Evolutionary conservation across 2,888 invertebrate species (phyloP), one percentile per base, ranked within the genome.

Genomic region (Polydrusus pterygomalis): DNA sequence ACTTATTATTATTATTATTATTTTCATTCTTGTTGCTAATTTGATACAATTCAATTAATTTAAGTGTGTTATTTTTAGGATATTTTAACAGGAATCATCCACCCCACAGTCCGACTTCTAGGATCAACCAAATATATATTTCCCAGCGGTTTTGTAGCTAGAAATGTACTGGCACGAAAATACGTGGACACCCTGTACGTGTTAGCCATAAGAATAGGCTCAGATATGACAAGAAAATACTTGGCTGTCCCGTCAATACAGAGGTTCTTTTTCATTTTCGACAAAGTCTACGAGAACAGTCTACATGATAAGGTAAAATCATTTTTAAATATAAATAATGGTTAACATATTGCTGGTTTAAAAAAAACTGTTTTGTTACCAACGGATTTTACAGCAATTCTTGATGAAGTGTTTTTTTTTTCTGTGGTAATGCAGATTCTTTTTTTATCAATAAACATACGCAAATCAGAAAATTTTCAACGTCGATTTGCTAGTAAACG

Each of bases 231-330:
- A 0, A 90, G 93, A 77, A 91, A 91, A 74, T 93, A 95, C 81
- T 87, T 95, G 0, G 92, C 93, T 65, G 92, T 93, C 62, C 93
- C 94, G 1, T 91, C 93, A 0, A 84, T 93, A 43, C 91, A 92
- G 81, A 89, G 95, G 74, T 96, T 96, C 83, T 96, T 96, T 85
- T 86, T 94, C 51, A 92, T 94, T 10, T 96, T 96, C 83, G 95
- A 95, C 83, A 96, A 95, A 88, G 91, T 92, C 0, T 89, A 90
- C 47, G 90, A 89, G 0, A 89, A 89, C 81, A 80, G 78, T n/a
- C 76, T 74, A 56, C 34, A 60, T 51, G 79, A 79, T 9, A 76
- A 62, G 54, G 76, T 77, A 62, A 43, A 63, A 5, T 25, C 2
- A 1, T 25, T 25, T 25, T 5, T 25, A 25, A 25, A 25, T 25